A percentile compares a stretch with the other conserved stretches of the same genome.
Conservation (phyloP, 2,888 invertebrate genomes). For the Amphipyra tragopoginis region DNA sequence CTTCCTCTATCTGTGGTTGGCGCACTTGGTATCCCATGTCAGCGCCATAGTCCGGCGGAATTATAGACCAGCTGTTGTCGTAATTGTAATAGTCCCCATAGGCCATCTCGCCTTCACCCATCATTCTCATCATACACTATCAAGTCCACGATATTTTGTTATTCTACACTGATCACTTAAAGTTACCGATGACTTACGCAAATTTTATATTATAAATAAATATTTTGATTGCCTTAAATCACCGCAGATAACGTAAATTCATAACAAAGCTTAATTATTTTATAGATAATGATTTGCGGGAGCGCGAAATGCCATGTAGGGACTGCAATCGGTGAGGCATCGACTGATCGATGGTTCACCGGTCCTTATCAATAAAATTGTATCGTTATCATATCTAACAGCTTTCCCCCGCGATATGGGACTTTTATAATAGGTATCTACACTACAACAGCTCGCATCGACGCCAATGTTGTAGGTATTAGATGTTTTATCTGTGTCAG, state of each 20-base stretch:
- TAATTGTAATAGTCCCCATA: constrained; percentile 90
- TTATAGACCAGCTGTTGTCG: constrained; percentile 92
- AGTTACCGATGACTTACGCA: constrained; percentile 28
- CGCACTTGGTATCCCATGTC: constrained; percentile 82
- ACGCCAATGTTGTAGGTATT: constrained; percentile 73
- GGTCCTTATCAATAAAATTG: constrained; percentile 88
- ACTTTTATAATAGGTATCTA: constrained; percentile 82
- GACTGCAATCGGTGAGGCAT: constrained; percentile 78
- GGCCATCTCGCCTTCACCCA: constrained; percentile 88
- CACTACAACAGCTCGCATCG: constrained; percentile 66
- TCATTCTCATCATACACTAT: constrained; percentile 88
- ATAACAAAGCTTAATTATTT: constrained; percentile 62
- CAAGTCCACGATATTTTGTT: constrained; percentile 36
- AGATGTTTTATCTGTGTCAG: constrained; percentile 82
- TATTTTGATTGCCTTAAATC: constrained; percentile 66
- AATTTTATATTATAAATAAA: constrained; percentile 39
- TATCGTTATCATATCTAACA: constrained; percentile 88
- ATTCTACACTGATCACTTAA: constrained; percentile 51
- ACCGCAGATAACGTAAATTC: constrained; percentile 63
- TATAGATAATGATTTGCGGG: constrained; percentile 59
- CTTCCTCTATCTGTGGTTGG: constrained; percentile 90
- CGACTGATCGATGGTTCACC: constrained; percentile 87
- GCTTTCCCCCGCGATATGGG: constrained; percentile 87
- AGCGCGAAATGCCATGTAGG: constrained; percentile 62
- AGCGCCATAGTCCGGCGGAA: constrained; percentile 92